Conservation (phyloP, 2,888 invertebrate species). For the Andricus curvator region DNA sequence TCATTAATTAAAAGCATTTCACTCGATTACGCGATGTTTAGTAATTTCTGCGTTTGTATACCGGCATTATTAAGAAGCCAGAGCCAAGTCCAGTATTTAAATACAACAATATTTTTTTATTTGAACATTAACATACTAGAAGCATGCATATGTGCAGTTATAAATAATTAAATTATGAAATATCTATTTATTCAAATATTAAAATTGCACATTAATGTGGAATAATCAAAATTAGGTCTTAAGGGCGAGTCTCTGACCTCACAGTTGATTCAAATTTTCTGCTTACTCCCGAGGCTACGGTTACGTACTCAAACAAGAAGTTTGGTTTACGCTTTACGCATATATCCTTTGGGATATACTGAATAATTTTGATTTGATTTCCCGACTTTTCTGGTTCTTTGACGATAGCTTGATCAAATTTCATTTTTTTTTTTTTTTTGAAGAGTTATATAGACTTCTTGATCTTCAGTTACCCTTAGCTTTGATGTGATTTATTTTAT, state of each 20-base stretch:
- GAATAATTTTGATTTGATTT: no score
- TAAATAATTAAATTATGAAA: background rate
- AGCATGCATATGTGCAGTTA: background rate
- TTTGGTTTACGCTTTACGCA: no score
- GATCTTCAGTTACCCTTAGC: no score
- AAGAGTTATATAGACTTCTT: no score
- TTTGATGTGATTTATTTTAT: no score
- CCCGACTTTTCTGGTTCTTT: no score
- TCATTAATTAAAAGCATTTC: conserved; percentile 7
- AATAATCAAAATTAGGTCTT: background rate
- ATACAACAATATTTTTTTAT: background rate
- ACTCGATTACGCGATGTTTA: background rate
- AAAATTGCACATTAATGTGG: background rate
- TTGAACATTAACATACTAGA: background rate
- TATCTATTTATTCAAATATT: background rate
- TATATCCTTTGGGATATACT: no score
- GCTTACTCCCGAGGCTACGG: background rate
- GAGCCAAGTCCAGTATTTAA: background rate
- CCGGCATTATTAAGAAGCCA: background rate
- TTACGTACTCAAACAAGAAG: background rate
- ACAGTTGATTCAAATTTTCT: background rate
- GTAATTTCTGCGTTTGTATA: background rate
- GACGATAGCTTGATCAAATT: no score
- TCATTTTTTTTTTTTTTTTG: no score
- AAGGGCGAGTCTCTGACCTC: background rate